Evolutionary conservation across 1,140 invertebrate species (phyloP).

Genomic region (Drosophila ogumai): DNA sequence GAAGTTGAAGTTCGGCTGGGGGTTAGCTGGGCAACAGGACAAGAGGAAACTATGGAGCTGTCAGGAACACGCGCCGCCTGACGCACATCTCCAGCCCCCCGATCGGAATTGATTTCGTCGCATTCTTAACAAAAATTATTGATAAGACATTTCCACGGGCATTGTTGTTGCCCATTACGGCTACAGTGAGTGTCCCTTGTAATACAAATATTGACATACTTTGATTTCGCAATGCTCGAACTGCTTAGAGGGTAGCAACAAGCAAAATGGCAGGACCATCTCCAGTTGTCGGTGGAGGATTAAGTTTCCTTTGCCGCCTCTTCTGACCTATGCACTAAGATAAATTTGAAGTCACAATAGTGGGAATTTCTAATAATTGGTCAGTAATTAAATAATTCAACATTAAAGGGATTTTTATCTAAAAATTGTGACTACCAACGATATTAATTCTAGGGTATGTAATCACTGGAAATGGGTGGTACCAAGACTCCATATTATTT

Average conservation of each 20-base stretch:
- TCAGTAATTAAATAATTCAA: neutral
- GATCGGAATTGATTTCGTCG: conserved; percentile 54
- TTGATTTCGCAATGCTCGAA: conserved; percentile 63
- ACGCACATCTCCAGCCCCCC: conserved; percentile 41
- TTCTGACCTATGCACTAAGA: conserved; percentile 8
- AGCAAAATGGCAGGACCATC: conserved; percentile 23
- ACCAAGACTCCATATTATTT: neutral
- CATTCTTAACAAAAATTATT: conserved; percentile 80
- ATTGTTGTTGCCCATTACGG: conserved; percentile 43
- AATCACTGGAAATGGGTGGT: too few species aligned
- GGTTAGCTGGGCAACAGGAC: conserved; percentile 5
- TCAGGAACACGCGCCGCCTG: conserved; percentile 66
- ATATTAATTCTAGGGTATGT: too few species aligned
- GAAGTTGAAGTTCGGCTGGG: conserved; percentile 4
- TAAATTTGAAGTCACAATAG: neutral
- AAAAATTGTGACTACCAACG: too few species aligned
- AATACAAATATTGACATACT: conserved; percentile 81
- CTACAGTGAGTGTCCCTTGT: conserved; percentile 55
- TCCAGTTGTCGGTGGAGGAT: conserved; percentile 17
- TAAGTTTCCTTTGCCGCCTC: conserved; percentile 9
- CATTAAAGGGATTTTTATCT: too few species aligned
- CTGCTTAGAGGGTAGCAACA: conserved; percentile 41
- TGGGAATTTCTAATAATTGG: neutral
- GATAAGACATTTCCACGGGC: conserved; percentile 69
- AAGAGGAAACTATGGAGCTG: conserved; percentile 58